phyloP scores from a whole-genome alignment of 1,140 invertebrate species.

The Leguminivora glycinivorella region DNA sequence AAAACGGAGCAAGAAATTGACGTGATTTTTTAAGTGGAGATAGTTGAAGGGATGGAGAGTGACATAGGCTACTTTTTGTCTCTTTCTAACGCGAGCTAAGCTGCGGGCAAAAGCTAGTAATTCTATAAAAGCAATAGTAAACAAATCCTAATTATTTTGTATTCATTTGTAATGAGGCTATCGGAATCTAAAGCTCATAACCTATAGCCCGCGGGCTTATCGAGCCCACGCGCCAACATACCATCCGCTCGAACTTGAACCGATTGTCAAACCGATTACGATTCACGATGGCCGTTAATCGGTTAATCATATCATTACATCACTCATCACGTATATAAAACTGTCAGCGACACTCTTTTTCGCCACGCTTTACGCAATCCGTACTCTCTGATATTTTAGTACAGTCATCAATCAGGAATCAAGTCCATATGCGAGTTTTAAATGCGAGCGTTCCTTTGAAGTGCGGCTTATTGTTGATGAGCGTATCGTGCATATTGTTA shows the following conservation, averaged over 20 bases:
- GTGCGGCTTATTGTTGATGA: neutral
- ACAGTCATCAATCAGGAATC: constrained; percentile 12
- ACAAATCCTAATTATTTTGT: too few species aligned
- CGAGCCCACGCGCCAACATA: neutral
- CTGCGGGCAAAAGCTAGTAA: too few species aligned
- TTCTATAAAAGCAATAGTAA: too few species aligned
- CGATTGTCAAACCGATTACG: constrained; percentile 10
- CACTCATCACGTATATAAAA: constrained; percentile 4
- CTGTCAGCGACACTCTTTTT: constrained; percentile 18
- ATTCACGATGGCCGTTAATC: neutral
- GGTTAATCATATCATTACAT: neutral
- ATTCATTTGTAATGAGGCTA: too few species aligned
- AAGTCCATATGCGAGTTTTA: neutral
- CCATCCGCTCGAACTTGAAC: constrained; percentile 13
- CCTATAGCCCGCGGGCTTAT: neutral
- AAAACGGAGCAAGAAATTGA: too few species aligned
- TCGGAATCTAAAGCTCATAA: neutral
- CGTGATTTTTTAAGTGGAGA: too few species aligned
- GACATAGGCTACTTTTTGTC: too few species aligned
- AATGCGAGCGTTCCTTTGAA: neutral
- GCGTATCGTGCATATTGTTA: too few species aligned
- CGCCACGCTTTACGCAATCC: constrained; percentile 22
- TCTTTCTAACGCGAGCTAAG: too few species aligned
- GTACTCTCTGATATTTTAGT: constrained; percentile 18
- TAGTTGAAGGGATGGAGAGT: too few species aligned